Evolutionary conservation across 1,140 invertebrate genomes (phyloP).

Genomic region (Marisa cornuarietis): DNA sequence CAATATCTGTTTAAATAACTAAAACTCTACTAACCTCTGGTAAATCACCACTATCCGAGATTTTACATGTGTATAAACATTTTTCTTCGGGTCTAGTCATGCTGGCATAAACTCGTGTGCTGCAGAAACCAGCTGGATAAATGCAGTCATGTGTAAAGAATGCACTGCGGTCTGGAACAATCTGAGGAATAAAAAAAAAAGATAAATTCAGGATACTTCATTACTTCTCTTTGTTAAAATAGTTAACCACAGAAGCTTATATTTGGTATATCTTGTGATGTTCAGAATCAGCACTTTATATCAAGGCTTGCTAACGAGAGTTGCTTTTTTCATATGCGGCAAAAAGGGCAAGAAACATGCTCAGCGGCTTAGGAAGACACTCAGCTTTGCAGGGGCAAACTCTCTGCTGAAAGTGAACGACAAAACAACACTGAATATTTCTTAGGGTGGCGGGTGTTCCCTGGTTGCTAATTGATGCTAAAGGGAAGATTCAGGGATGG

Average conservation of each 20-base stretch:
- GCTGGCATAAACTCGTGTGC: constrained; percentile 81
- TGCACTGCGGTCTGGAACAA: constrained; percentile 73
- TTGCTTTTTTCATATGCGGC: too few relatives aligned
- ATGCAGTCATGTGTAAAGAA: constrained; percentile 81
- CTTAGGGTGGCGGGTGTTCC: too few relatives aligned
- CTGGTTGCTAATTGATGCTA: not conserved
- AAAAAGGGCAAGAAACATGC: too few relatives aligned
- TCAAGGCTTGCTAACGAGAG: too few relatives aligned
- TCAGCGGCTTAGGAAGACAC: not conserved
- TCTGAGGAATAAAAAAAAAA: constrained; percentile 51
- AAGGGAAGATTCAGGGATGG: not conserved
- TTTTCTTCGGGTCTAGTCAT: constrained; percentile 76
- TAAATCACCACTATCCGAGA: constrained; percentile 76
- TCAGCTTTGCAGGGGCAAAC: not conserved
- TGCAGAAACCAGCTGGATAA: constrained; percentile 83
- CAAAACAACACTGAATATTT: not conserved
- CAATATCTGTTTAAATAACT: not conserved
- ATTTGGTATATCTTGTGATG: too few relatives aligned
- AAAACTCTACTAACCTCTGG: constrained; percentile 70
- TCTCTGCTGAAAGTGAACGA: not conserved
- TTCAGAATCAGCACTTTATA: too few relatives aligned
- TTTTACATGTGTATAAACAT: constrained; percentile 85
- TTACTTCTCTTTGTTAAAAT: too few relatives aligned
- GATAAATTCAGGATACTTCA: too few relatives aligned
- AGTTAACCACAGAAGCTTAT: too few relatives aligned